These are phyloP conservation scores for Pollenia labialis DNA, from an alignment of 2,888 invertebrate species.

Conservation along the genomic window DNA sequence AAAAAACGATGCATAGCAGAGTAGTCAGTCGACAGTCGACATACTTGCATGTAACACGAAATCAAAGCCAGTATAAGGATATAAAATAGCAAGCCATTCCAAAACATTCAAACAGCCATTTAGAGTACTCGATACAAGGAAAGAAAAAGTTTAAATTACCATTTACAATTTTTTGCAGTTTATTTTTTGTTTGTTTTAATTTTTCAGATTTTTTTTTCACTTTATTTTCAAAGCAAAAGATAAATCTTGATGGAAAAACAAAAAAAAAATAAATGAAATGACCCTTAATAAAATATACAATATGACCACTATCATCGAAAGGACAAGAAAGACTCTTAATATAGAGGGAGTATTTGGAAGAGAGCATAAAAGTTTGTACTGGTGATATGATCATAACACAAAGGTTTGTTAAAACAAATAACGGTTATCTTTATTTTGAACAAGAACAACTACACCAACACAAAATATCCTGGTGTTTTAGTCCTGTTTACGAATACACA, in stretches of 20 bases:
- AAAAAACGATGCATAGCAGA: constrained; percentile 1
- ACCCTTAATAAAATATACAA: constrained; percentile 52
- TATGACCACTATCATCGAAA: constrained; percentile 42
- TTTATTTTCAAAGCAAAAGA: constrained; percentile 44
- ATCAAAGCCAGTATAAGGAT: constrained; percentile 72
- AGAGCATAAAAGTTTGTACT: not conserved
- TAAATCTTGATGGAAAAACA: constrained; percentile 52
- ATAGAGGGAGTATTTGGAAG: not conserved
- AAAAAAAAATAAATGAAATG: constrained; percentile 41
- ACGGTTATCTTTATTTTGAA: constrained; percentile 32
- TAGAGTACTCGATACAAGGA: constrained; percentile 43
- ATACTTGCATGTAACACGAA: constrained; percentile 75
- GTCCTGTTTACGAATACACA: not conserved
- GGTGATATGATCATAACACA: constrained; percentile 42
- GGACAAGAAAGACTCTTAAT: not conserved
- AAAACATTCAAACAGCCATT: constrained; percentile 10
- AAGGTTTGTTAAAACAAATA: constrained; percentile 60
- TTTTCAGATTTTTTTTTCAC: constrained; percentile 31
- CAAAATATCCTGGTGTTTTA: constrained; percentile 29
- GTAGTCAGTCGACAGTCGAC: constrained; percentile 46
- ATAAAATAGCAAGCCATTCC: constrained; percentile 54
- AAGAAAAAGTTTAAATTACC: constrained; percentile 71
- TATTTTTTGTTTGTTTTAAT: constrained; percentile 21
- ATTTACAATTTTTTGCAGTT: constrained; percentile 56
- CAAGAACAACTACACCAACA: not conserved